These are phyloP conservation scores for Chironex yamaguchii DNA, from an alignment of 30 jellyfish, hydroid and myxozoan species.

Conservation along the genomic window DNA sequence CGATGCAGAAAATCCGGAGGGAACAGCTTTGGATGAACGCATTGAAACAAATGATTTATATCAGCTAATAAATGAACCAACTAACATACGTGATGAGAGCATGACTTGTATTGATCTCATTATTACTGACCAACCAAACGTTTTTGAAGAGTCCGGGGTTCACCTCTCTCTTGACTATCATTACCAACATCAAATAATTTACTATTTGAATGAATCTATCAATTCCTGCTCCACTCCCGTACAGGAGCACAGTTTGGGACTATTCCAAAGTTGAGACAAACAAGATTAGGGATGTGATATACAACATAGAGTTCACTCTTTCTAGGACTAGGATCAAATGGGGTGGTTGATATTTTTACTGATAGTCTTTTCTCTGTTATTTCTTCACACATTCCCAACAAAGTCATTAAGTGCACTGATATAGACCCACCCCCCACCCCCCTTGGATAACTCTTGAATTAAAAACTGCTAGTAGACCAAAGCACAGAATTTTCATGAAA, in stretches of 20 bases:
- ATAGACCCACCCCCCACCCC: too few relatives aligned
- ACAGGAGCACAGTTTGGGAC: slow-evolving; percentile 56
- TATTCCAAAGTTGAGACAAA: slow-evolving; percentile 3
- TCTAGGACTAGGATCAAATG: slow-evolving; percentile 29
- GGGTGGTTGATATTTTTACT: slow-evolving; percentile 26
- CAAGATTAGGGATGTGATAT: slow-evolving; percentile 37
- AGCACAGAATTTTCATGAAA: not conserved
- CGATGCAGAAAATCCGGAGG: slow-evolving; percentile 28
- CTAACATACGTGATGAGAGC: slow-evolving; percentile 31
- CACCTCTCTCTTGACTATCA: slow-evolving; percentile 45
- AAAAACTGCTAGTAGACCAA: not conserved
- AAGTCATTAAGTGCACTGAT: slow-evolving; percentile 17
- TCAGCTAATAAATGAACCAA: slow-evolving; percentile 54
- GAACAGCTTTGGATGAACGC: slow-evolving; percentile 45
- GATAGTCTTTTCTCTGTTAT: slow-evolving; percentile 27
- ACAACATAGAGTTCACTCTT: slow-evolving; percentile 17
- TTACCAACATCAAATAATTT: slow-evolving; percentile 35
- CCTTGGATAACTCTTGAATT: slow-evolving; percentile 15
- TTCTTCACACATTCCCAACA: slow-evolving; percentile 24
- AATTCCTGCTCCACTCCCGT: slow-evolving; percentile 57
- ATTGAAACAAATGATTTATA: slow-evolving; percentile 40
- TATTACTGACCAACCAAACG: slow-evolving; percentile 34
- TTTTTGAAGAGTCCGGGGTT: slow-evolving; percentile 44
- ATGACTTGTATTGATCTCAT: slow-evolving; percentile 39
- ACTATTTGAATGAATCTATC: slow-evolving; percentile 11